phyloP scores from a whole-genome alignment of 2,888 invertebrate species.

The Tipula lateralis region DNA sequence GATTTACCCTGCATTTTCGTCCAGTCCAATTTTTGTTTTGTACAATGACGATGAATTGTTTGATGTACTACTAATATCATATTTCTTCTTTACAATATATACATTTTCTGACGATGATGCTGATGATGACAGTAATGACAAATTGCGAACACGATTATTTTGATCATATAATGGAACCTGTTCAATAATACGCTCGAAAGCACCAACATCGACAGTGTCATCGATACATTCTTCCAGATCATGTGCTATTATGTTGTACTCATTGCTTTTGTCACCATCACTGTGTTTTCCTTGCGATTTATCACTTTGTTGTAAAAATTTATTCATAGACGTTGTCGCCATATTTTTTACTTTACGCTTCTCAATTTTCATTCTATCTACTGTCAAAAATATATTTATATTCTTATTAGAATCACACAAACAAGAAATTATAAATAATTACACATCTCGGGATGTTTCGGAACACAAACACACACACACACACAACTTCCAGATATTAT shows the following conservation, averaged over 20 bases:
- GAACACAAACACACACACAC: background rate
- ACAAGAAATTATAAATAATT: background rate
- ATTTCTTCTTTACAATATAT: constrained; percentile 33
- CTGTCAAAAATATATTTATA: constrained; percentile 5
- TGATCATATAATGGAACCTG: constrained; percentile 47
- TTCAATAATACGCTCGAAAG: constrained; percentile 52
- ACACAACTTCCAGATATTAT: background rate
- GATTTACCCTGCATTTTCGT: constrained; percentile 52
- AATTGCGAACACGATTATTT: constrained; percentile 29
- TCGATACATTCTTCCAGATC: constrained; percentile 54
- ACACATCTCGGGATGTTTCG: background rate
- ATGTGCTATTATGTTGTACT: constrained; percentile 50
- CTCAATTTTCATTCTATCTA: constrained; percentile 25
- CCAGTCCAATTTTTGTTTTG: constrained; percentile 37
- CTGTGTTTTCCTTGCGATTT: constrained; percentile 36
- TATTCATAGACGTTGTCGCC: constrained; percentile 44
- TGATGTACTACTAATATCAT: constrained; percentile 32
- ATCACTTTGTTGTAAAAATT: constrained; percentile 37
- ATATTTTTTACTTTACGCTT: constrained; percentile 41
- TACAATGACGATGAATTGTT: constrained; percentile 8
- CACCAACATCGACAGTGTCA: constrained; percentile 32
- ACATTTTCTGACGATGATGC: constrained; percentile 31
- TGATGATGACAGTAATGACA: background rate
- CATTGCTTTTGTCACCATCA: constrained; percentile 42
- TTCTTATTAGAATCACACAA: background rate